These are phyloP conservation scores for Candidula unifasciata DNA, from an alignment of 2,888 invertebrate species.

Conservation along the genomic window DNA sequence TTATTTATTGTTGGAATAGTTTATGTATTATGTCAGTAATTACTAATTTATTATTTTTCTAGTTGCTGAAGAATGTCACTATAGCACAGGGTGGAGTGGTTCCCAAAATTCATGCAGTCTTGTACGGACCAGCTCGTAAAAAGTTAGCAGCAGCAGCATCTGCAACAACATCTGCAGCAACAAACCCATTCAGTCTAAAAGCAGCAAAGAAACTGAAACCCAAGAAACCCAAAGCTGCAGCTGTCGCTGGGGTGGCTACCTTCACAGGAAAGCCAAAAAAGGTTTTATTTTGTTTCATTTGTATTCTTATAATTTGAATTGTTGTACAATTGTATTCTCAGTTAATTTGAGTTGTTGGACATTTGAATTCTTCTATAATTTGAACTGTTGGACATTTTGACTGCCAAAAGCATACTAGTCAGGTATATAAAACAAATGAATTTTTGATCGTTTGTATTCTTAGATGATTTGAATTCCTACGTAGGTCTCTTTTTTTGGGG, in stretches of 20 bases:
- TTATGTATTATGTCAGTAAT: no score
- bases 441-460: no score
- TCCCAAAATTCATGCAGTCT: slow-evolving; percentile 78
- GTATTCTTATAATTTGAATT: background rate
- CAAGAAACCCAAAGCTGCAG: slow-evolving; percentile 49
- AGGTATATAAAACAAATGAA: no score
- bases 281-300: slow-evolving; percentile 33
- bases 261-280: slow-evolving; percentile 53
- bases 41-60: slow-evolving; percentile 11
- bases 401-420: no score
- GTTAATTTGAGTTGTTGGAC: no score
- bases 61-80: slow-evolving; percentile 79
- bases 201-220: slow-evolving; percentile 46
- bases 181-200: slow-evolving; percentile 46
- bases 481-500: no score
- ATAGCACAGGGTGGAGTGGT: slow-evolving; percentile 80
- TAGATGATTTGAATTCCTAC: no score
- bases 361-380: no score
- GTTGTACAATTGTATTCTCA: no score
- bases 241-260: slow-evolving; percentile 20
- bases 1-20: no score
- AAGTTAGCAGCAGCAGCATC: slow-evolving; percentile 45
- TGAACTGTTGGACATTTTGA: no score
- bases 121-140: slow-evolving; percentile 31
- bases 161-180: slow-evolving; percentile 41